Evolutionary conservation across 2,113 vertebrate species (phyloP), one percentile per base, ranked within the genome.

Genomic region (Zosterops lateralis): DNA sequence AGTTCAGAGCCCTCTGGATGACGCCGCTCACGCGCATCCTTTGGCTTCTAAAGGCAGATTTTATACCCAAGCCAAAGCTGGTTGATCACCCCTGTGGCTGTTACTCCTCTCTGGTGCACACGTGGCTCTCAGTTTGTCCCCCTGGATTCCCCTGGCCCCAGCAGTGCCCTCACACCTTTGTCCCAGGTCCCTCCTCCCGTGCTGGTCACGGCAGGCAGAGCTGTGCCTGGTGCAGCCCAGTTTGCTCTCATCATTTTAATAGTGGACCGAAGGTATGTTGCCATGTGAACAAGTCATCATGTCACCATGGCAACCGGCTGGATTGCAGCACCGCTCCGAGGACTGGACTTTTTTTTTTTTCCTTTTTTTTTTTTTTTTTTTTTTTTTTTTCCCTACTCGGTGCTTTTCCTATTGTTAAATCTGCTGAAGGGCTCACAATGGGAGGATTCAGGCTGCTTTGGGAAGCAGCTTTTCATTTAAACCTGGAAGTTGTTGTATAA

Each of bases 261-360:
- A 99, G 98, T 99, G 99, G 99, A 99, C 99, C 98, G 97, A 98
- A 98, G 99, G 98, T 98, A 98, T 98, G 99, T 99, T 99, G 99
- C 99, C 98, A 99, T 99, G 99, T 99, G 99, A 98, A 99, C 99
- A 98, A 99, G 98, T 98, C 98, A 97, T 99, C 98, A 98, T 96
- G 98, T 99, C 99, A 78, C 99, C 98, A 99, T 99, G 98, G 99
- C 98, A 99, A 99, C 99, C 97, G 98, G 98, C 98, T 98, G 98
- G 98, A 98, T 99, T 98, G 98, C 98, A 98, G 98, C 98, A 98
- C 98, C 97, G 98, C 98, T 97, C 92, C 3, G 65, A 97, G 95
- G 95, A 98, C 95, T 97, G 97, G 97, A 98, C 97, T 96, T 94
- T 95, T 95, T 95, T 88, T 89, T 48, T 9, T 4, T 10, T 3